Conservation (phyloP, 2,888 invertebrate species). For the Philaethria dido region DNA sequence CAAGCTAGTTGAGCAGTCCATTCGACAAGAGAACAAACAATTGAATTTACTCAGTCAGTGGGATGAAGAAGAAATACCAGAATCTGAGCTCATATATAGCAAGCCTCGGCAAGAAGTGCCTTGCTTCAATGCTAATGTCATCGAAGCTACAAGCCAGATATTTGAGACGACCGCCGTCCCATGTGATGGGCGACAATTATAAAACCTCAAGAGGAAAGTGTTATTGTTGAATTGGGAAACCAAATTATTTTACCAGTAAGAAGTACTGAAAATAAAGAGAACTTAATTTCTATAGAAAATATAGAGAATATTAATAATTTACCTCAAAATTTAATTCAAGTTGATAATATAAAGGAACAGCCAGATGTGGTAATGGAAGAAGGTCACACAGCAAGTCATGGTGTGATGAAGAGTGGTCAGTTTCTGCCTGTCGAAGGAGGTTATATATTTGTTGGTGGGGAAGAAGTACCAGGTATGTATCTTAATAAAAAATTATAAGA, state of each 20-base stretch:
- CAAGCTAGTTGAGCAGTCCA: conserved; percentile 67
- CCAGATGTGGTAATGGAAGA: conserved; percentile 68
- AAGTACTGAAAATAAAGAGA: background rate
- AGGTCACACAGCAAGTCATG: conserved; percentile 56
- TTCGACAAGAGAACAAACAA: conserved; percentile 72
- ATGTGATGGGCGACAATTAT: conserved; percentile 51
- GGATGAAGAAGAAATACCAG: conserved; percentile 76
- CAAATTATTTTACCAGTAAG: conserved; percentile 27
- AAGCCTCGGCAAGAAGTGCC: conserved; percentile 57
- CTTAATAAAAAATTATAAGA: too few species aligned
- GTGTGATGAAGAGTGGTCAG: conserved; percentile 56
- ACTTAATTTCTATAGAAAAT: background rate
- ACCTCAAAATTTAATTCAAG: background rate
- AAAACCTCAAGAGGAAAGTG: conserved; percentile 57
- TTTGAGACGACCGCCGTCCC: conserved; percentile 70
- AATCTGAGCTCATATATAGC: conserved; percentile 55
- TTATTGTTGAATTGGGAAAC: conserved; percentile 64
- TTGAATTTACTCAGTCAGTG: conserved; percentile 77
- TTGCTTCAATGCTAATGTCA: conserved; percentile 71
- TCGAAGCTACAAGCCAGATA: conserved; percentile 70
- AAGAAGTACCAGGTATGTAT: conserved; percentile 56
- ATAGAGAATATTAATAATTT: background rate
- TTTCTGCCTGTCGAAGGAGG: conserved; percentile 75
- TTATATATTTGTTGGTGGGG: conserved; percentile 68
- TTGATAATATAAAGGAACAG: background rate